Base-by-base conservation (phyloP, 2,888 invertebrate species). In the Acanthococcus lagerstroemiae region DNA sequence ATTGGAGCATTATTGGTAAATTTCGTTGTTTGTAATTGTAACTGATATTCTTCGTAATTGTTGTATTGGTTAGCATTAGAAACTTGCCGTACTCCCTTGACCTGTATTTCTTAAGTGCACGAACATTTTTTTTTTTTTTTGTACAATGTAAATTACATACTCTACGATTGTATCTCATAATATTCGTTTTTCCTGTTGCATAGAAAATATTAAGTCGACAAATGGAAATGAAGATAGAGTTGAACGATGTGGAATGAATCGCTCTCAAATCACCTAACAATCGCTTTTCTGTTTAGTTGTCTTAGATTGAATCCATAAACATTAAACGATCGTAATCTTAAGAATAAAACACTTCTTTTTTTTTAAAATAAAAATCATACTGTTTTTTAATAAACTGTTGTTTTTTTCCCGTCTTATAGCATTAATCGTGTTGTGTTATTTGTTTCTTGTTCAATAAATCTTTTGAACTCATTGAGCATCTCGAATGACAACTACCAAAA, bases 191-290 rank as follows among this genome's bases (percentile, higher is more conserved):
- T 37, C 37, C 37, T n/a, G n/a, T 2, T 37, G 12, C n/a, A 37
- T 26, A 63, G 63, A 63, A 63, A 63, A 21, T 63, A 30, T 37
- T 63, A n/a, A 63, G 52, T 63, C 63, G 50, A 22, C 63, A 63
- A 27, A 63, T 63, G 63, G 63, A 54, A 22, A 63, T 63, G 63
- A 54, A 37, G 44, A 37, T 54, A n/a, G 63, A 63, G 26, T 52
- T 54, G 6, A 44, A 37, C 37, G 63, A 63, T 7, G 54, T 63
- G n/a, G 63, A 63, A 52, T 63, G 48, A 63, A 12, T 48, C 50
- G 7, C 17, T 37, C 6, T 37, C 63, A 27, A 15, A 5, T 6
- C 7, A 21, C 15, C 22, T 21, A 19, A 22, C 15, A 21, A 2
- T 52, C 15, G 22, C 22, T 54, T 46, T 17, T 44, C 58, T 24